Evolutionary conservation across 2,888 invertebrate species (phyloP), one percentile per base, ranked within the genome.

Genomic region (Chorisops tibialis): DNA sequence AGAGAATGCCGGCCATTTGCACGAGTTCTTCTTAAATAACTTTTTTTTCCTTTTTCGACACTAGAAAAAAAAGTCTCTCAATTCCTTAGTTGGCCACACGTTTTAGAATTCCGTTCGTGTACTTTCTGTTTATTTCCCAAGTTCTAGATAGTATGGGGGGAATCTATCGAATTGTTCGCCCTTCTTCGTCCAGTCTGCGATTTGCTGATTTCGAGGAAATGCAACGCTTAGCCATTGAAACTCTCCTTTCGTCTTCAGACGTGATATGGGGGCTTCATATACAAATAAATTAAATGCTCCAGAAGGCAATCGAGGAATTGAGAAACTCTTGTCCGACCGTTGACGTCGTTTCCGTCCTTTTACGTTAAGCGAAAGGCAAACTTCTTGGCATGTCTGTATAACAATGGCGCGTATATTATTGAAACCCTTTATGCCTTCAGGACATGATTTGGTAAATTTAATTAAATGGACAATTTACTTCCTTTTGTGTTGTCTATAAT

Each of bases 371-470:
- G 30, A 18, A 35, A 50, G 14, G 35, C 49, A 30, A 35, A 30
- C 30, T 9, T 30, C 30, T 30, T 30, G 30, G 30, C 5, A 5
- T 30, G 9, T 30, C 30, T 5, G 9, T 30, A 30, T 5, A 9
- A 30, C 3, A 16, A 14, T 3, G 11, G 39, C 12, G 12, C 5
- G 12, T n/a, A n/a, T 14, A 39, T 16, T 14, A 14, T 2, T 30
- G 9, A 24, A 62, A 59, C 63, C 63, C 60, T 63, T 59, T 48
- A 59, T 59, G 59, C 47, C 63, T 54, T 52, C 38, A 47, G 30
- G 63, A 58, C 45, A 63, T 63, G 63, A 63, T 63, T 63, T 63
- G 54, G 54, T 24, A 59, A 51, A 63, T 52, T 60, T 60, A 63
- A 63, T 63, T 63, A 59, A 63, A 60, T 48, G 54, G 52, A 59